phyloP scores from a whole-genome alignment of 2,888 invertebrate species.

The Zaprionus lineosus region DNA sequence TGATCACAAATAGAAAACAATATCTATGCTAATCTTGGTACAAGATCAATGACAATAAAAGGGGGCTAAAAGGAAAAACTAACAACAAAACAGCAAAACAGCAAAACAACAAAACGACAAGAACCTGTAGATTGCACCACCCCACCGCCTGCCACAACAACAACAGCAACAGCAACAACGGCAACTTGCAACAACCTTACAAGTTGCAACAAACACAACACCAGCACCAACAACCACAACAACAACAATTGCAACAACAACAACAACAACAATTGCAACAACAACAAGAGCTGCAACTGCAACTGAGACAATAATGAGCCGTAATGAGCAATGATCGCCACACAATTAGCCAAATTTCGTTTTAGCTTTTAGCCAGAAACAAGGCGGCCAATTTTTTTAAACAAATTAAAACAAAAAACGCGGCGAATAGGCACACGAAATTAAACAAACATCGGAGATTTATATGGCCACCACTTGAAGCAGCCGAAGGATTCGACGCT shows the following conservation, averaged over 20 bases:
- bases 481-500: too few species aligned
- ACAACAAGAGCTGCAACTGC: slow-evolving; percentile 59
- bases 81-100: slow-evolving; percentile 22
- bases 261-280: slow-evolving; percentile 41
- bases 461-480: slow-evolving; percentile 56
- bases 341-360: slow-evolving; percentile 76
- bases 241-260: slow-evolving; percentile 51
- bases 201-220: slow-evolving; percentile 52
- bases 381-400: slow-evolving; percentile 49
- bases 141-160: slow-evolving; percentile 43
- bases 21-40: slow-evolving; percentile 77
- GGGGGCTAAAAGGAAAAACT: slow-evolving; percentile 33
- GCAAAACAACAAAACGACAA: slow-evolving; percentile 54
- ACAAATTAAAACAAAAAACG: slow-evolving; percentile 74
- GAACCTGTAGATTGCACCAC: slow-evolving; percentile 72
- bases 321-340: slow-evolving; percentile 72
- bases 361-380: slow-evolving; percentile 11
- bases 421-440: slow-evolving; percentile 70
- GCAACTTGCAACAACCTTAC: slow-evolving; percentile 33
- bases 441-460: slow-evolving; percentile 76
- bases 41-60: slow-evolving; percentile 79
- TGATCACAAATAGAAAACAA: slow-evolving; percentile 75
- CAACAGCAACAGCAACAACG: slow-evolving; percentile 44
- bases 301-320: slow-evolving; percentile 62
- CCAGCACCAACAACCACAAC: slow-evolving; percentile 54